Conservation (phyloP, 2,888 invertebrate genomes). For the Harmothoe impar region DNA sequence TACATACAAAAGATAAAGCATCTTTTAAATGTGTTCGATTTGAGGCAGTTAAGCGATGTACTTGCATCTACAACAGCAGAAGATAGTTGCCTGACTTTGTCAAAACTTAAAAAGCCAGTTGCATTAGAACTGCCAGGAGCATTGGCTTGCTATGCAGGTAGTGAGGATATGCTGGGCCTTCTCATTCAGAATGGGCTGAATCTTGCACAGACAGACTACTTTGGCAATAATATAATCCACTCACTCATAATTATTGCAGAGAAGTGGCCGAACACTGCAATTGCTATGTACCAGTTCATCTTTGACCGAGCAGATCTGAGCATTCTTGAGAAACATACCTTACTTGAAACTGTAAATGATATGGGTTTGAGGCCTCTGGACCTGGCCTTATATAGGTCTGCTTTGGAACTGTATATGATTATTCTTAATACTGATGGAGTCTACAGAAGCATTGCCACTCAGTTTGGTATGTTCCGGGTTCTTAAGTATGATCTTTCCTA, state of each 20-base stretch:
- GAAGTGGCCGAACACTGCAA: neutral
- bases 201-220: neutral
- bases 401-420: neutral
- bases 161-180: neutral
- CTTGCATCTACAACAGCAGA: neutral
- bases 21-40: neutral
- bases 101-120: neutral
- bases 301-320: neutral
- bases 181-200: neutral
- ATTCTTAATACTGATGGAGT: neutral
- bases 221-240: neutral
- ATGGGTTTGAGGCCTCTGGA: neutral
- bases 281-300: constrained; percentile 32
- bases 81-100: neutral
- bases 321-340: neutral
- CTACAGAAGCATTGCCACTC: neutral
- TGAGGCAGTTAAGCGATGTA: neutral
- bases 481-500: neutral
- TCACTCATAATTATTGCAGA: neutral
- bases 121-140: neutral
- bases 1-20: neutral
- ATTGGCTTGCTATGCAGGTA: neutral
- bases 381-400: neutral
- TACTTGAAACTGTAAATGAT: neutral
- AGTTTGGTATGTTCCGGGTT: neutral